Evolutionary conservation across 2,797 vertebrate genomes (phyloP).

Genomic region (Oreortyx pictus): DNA sequence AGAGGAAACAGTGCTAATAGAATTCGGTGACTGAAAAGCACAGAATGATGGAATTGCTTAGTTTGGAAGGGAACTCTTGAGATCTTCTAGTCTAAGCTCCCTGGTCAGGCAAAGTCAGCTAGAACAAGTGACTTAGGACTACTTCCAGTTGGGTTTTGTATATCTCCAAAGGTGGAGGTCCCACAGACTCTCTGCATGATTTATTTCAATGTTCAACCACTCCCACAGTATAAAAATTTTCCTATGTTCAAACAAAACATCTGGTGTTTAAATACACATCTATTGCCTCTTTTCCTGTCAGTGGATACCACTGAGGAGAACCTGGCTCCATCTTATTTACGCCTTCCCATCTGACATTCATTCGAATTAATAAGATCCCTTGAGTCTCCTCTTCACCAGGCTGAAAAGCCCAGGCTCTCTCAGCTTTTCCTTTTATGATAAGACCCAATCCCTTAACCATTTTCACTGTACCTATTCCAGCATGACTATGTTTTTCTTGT

Average conservation of each 20-base stretch:
- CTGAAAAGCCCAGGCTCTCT: background rate
- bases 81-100: background rate
- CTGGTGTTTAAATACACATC: background rate
- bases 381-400: background rate
- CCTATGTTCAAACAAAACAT: background rate
- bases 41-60: background rate
- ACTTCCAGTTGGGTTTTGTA: background rate
- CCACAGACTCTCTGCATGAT: background rate
- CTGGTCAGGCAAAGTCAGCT: background rate
- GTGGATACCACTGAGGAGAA: background rate
- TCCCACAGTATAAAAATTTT: background rate
- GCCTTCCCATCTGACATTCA: background rate
- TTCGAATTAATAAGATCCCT: background rate
- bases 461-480: background rate
- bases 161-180: background rate
- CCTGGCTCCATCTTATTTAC: background rate
- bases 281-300: background rate
- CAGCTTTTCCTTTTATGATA: background rate
- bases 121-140: background rate
- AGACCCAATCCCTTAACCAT: background rate
- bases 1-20: background rate
- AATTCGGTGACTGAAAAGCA: slow-evolving; percentile 10
- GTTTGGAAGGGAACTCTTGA: background rate
- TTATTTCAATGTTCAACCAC: background rate
- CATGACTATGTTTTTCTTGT: too few species aligned